phyloP scores from a whole-genome alignment of 2,113 vertebrate species.

The Trichomycterus rosablanca region DNA sequence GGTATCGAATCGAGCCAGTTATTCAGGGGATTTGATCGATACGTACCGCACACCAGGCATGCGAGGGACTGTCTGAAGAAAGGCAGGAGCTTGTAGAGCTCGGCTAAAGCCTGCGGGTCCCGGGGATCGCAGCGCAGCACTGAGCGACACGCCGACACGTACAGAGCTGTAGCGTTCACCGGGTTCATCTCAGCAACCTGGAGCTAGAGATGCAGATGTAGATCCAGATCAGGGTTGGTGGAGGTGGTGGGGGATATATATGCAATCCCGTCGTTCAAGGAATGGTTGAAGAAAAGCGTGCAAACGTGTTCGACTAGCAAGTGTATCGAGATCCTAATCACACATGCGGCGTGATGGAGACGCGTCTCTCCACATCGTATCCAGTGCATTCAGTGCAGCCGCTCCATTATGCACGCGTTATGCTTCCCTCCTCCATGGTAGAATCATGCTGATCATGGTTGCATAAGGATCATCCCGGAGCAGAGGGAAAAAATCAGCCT shows the following conservation, averaged over 20 bases:
- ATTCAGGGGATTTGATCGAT: neutral
- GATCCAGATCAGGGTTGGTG: neutral
- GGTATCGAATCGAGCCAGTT: neutral
- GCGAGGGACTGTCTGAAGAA: slow-evolving; percentile 96
- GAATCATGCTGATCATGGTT: neutral
- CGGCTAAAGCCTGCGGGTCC: slow-evolving; percentile 88
- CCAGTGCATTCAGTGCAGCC: neutral
- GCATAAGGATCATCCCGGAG: neutral
- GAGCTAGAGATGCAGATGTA: too few species aligned
- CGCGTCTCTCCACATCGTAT: neutral
- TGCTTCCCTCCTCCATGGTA: neutral
- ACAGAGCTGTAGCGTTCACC: slow-evolving; percentile 96
- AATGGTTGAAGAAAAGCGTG: too few species aligned
- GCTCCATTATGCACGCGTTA: neutral
- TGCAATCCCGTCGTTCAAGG: too few species aligned
- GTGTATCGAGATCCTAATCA: neutral
- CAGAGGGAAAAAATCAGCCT: too few species aligned
- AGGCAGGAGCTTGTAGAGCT: slow-evolving; percentile 92
- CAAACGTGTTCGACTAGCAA: too few species aligned
- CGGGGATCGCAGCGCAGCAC: slow-evolving; percentile 96
- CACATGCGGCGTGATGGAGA: neutral
- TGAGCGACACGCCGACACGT: slow-evolving; percentile 95
- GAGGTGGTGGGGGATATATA: neutral
- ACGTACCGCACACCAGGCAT: slow-evolving; percentile 93
- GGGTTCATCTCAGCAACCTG: slow-evolving; percentile 91